Percentiles rank a stretch among this genome's conserved stretches.
Conservation (phyloP, 2,113 vertebrate species). For the Gila orcuttii region DNA sequence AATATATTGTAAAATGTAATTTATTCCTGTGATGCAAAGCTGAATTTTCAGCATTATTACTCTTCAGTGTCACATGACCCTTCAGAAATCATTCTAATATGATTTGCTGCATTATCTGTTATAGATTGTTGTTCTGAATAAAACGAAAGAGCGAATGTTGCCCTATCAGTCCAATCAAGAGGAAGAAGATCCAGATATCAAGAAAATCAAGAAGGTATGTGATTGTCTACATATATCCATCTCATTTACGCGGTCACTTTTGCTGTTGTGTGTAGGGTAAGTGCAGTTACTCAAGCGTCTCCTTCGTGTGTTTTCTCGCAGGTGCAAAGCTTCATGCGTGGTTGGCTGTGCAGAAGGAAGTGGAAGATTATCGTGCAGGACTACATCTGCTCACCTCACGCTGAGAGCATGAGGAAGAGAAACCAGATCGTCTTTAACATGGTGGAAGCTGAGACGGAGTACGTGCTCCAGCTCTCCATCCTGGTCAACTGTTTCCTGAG, state of each 20-base stretch:
- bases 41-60: no score
- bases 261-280: background rate
- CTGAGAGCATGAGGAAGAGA: conserved; percentile 97
- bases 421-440: conserved; percentile 98
- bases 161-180: conserved; percentile 86
- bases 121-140: conserved; percentile 89
- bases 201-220: conserved; percentile 96
- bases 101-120: background rate
- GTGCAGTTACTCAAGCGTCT: background rate
- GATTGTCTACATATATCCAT: background rate
- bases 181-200: conserved; percentile 94
- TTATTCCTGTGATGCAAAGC: no score
- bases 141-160: conserved; percentile 88
- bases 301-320: conserved; percentile 56
- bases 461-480: conserved; percentile 93
- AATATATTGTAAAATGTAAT: no score
- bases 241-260: background rate
- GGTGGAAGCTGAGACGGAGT: conserved; percentile 95
- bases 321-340: conserved; percentile 98
- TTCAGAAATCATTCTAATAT: no score
- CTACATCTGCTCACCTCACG: conserved; percentile 96
- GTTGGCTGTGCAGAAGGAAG: conserved; percentile 95
- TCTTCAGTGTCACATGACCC: no score
- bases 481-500: conserved; percentile 95
- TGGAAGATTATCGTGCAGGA: conserved; percentile 99